Conservation (phyloP, 2,113 vertebrate species). For the Alces alces region DNA sequence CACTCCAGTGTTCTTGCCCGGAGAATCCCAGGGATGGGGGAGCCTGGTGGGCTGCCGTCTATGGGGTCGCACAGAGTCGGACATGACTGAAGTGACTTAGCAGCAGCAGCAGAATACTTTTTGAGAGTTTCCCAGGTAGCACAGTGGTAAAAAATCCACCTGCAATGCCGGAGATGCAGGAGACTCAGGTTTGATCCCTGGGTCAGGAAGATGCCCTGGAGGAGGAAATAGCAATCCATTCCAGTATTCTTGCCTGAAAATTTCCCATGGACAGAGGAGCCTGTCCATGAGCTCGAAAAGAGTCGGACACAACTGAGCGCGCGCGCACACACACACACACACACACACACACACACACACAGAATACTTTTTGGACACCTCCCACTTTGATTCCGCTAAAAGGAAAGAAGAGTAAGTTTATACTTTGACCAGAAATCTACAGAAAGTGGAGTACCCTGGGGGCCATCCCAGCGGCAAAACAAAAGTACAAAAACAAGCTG, state of each 20-base stretch:
- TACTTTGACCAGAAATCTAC: conserved; percentile 18
- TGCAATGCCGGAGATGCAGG: not conserved
- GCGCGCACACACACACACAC: not conserved
- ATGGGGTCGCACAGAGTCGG: no score
- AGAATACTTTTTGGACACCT: conserved; percentile 7
- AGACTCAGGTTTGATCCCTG: not conserved
- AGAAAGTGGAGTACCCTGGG: not conserved
- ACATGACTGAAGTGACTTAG: no score
- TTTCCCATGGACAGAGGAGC: not conserved
- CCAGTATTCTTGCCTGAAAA: not conserved
- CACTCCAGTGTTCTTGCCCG: no score
- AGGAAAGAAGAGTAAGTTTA: not conserved
- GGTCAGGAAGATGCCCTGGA: not conserved
- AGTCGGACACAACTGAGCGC: not conserved
- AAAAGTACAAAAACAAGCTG: not conserved
- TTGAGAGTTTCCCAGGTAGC: not conserved
- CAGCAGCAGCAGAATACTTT: not conserved
- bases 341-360: not conserved
- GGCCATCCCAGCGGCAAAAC: conserved; percentile 32
- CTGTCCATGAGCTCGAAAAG: not conserved
- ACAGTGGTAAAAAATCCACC: not conserved
- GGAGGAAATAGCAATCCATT: not conserved
- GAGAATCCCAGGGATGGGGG: no score
- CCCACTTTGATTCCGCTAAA: not conserved
- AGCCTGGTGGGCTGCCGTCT: no score